Conservation (phyloP, 2,888 invertebrate genomes). For the Drosophila anomelani region DNA sequence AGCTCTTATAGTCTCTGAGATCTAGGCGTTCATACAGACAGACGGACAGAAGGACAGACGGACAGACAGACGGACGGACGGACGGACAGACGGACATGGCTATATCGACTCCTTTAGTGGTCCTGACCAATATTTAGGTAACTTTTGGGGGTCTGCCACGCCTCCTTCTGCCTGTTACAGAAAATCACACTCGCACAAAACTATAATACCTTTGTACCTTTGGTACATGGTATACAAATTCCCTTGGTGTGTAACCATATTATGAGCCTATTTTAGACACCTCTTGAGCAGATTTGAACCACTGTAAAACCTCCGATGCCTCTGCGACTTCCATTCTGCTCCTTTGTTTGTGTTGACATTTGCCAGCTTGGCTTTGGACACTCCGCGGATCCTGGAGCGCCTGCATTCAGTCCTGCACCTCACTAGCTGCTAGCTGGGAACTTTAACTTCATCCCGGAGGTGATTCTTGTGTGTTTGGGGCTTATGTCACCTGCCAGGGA, state of each 20-base stretch:
- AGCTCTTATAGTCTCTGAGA: no score
- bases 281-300: neutral
- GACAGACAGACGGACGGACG: no score
- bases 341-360: constrained; percentile 76
- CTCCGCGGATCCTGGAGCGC: constrained; percentile 28
- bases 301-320: constrained; percentile 26
- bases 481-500: constrained; percentile 31
- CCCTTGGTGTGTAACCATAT: neutral
- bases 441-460: constrained; percentile 32
- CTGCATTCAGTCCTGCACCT: constrained; percentile 27
- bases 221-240: no score
- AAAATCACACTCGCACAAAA: no score
- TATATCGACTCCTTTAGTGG: no score
- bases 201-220: no score
- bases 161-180: no score
- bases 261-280: neutral
- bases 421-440: constrained; percentile 33
- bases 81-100: no score
- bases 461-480: constrained; percentile 31
- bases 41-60: no score
- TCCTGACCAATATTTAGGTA: no score
- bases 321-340: constrained; percentile 6
- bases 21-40: no score
- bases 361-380: constrained; percentile 68
- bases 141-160: no score